Conservation (phyloP, 2,888 invertebrate species). For the Campoplex capitator region DNA sequence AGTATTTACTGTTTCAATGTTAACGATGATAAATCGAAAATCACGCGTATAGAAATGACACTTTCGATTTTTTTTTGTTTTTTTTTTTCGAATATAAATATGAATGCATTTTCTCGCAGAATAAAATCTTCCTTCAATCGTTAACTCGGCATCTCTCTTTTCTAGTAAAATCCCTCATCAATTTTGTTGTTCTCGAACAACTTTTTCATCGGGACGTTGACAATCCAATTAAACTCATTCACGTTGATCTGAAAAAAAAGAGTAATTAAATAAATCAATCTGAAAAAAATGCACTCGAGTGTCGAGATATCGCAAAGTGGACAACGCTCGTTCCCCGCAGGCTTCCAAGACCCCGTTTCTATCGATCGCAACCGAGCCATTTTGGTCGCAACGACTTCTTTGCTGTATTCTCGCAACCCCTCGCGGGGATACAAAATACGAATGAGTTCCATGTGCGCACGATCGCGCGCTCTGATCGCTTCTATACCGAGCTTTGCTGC, state of each 20-base stretch:
- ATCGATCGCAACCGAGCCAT: slow-evolving; percentile 47
- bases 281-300: slow-evolving; percentile 60
- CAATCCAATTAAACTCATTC: background rate
- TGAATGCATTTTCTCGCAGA: background rate
- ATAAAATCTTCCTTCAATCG: background rate
- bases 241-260: background rate
- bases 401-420: background rate
- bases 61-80: background rate
- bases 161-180: background rate
- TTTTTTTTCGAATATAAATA: background rate
- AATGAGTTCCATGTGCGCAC: slow-evolving; percentile 22
- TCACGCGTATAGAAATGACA: background rate
- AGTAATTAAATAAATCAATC: slow-evolving; percentile 30
- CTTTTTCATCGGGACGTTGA: background rate
- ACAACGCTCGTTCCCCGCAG: slow-evolving; percentile 23
- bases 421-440: slow-evolving; percentile 34
- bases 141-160: background rate
- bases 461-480: background rate
- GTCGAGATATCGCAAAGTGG: slow-evolving; percentile 23
- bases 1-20: background rate
- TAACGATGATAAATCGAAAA: background rate
- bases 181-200: background rate
- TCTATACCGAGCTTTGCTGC: slow-evolving; percentile 55
- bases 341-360: slow-evolving; percentile 31
- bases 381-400: slow-evolving; percentile 59